Base-by-base conservation (phyloP, 2,797 vertebrate genomes). In the Benthosema pterotum region DNA sequence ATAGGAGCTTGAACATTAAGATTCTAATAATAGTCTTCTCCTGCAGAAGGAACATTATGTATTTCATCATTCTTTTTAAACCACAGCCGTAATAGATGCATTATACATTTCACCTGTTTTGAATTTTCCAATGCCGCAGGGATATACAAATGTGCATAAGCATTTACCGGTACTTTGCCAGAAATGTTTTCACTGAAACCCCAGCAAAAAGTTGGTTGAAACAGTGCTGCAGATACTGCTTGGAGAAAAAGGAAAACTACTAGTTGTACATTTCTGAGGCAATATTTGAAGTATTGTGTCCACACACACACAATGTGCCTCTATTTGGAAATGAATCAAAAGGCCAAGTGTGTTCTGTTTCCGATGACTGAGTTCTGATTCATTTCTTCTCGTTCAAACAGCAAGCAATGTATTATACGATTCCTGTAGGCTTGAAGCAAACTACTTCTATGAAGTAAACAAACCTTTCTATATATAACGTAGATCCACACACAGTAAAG, bases 1-100 rank as follows among this genome's bases (percentile, higher is more conserved):
- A 57, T 55, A 38, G 32, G 46, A 69, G 28, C 63, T 48, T 14
- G 12, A 3, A 69, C 15, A 65, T 57, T 12, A 43, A 57, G 17
- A 59, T 11, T 9, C 14, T 46, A n/a, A 18, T 25, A 19, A n/a
- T 7, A 18, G 2, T 8, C 42, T 47, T 19, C 18, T 13, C 9
- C 52, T 2, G 1, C 46, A 53, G 58, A 65, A n/a, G 14, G 49
- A 58, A 54, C 64, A 54, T 57, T 45, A 49, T 14, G 48, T 17
- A 18, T 46, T 60, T 57, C 7, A 2, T 16, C 25, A 46, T n/a
- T 38, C 7, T 22, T 56, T 3, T 46, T 5, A 56, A 56, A 12
- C 42, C 42, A 43, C 4, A 18, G 45, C n/a, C 42, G 9, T 18
- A 32, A 13, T 22, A 12, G 25, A 2, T 57, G 9, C 3, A 46